A percentile compares a stretch with the other conserved stretches of the same genome.
phyloP scores from a whole-genome alignment of 2,888 invertebrate genomes.

The Neria commutata region DNA sequence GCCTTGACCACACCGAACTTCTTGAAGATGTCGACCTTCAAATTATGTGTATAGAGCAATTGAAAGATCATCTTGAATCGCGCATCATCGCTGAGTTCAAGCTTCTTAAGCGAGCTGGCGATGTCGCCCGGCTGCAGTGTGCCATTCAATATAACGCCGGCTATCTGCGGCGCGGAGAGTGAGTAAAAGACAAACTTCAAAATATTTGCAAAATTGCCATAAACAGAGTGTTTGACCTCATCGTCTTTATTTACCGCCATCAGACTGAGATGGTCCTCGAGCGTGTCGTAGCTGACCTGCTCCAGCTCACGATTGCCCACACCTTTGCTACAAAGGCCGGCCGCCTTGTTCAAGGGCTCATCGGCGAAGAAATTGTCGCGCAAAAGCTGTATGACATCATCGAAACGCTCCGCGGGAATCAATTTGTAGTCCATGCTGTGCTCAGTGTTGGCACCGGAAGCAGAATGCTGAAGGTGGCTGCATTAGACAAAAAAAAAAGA shows the following conservation, averaged over 20 bases:
- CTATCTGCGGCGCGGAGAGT: conserved; percentile 76
- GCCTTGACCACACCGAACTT: conserved; percentile 72
- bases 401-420: conserved; percentile 57
- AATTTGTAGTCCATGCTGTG: conserved; percentile 59
- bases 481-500: too few relatives aligned
- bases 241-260: conserved; percentile 71
- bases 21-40: conserved; percentile 72
- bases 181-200: too few relatives aligned
- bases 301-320: conserved; percentile 76
- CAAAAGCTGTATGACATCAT: conserved; percentile 74
- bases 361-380: conserved; percentile 80
- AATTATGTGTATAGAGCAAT: conserved; percentile 74
- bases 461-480: too few relatives aligned
- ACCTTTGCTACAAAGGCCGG: conserved; percentile 72
- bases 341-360: conserved; percentile 81
- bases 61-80: conserved; percentile 81
- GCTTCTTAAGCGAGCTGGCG: conserved; percentile 71
- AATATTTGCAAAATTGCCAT: not conserved
- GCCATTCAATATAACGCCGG: conserved; percentile 81
- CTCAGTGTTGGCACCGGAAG: not conserved
- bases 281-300: conserved; percentile 73
- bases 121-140: conserved; percentile 75
- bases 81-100: conserved; percentile 69
- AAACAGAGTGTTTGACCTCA: conserved; percentile 63
- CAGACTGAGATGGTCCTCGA: conserved; percentile 75